Evolutionary conservation across 2,113 vertebrate genomes (phyloP).

Genomic region (Empidonax alnorum): DNA sequence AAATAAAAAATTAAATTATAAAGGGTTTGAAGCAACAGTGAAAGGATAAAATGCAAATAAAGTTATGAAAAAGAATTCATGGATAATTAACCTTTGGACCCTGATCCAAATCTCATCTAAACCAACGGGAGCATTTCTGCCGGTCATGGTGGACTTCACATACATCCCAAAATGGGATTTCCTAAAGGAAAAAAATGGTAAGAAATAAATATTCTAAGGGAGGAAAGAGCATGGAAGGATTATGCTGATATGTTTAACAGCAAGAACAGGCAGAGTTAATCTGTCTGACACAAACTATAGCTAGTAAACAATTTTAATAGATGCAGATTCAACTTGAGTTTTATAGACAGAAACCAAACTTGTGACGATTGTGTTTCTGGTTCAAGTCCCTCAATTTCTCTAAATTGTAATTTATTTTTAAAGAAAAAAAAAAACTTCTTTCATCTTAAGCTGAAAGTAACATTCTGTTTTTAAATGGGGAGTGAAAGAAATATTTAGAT

Average conservation of each 20-base stretch:
- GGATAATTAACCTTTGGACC: not conserved
- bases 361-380: not conserved
- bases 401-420: not conserved
- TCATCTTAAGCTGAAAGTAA: not conserved
- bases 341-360: not conserved
- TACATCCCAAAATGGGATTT: not conserved
- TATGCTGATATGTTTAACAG: not conserved
- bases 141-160: not conserved
- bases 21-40: not conserved
- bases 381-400: not conserved
- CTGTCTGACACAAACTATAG: not conserved
- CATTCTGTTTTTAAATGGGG: not conserved
- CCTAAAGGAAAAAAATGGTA: not conserved
- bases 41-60: not conserved
- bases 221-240: not conserved
- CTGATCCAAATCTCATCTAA: not conserved
- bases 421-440: not conserved
- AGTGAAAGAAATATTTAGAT: not conserved
- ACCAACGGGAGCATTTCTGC: not conserved
- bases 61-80: not conserved
- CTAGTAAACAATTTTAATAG: not conserved
- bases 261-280: not conserved
- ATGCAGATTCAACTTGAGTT: not conserved
- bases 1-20: not conserved
- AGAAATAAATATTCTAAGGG: not conserved